Evolutionary conservation across 2,113 vertebrate genomes (phyloP), one percentile per base, ranked within the genome.

Genomic region (Bubo scandiacus): DNA sequence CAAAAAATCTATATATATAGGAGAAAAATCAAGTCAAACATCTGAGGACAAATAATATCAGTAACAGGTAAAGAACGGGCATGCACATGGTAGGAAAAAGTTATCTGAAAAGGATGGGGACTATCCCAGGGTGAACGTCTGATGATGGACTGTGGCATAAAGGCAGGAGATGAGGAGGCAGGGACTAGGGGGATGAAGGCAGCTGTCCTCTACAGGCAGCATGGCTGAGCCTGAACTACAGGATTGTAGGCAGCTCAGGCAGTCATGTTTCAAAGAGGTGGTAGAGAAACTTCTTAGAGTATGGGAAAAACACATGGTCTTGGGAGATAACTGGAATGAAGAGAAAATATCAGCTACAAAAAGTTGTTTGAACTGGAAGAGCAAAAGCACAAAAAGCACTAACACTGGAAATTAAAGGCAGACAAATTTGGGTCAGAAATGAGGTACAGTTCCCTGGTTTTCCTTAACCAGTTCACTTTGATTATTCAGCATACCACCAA

Each of bases 221-320:
- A 34, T 0, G 1, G 58, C 29, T 84, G 29, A 90, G 55, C 30
- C 61, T 51, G 57, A 81, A 47, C 36, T 40, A n/a, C 57, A 75
- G 42, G 14, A 55, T 38, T 5, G 2, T 14, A 78, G 38, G 32
- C 43, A 88, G 57, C 0, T 2, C 6, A 1, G 11, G 55, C 20
- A 71, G 55, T 6, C 8, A 2, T 0, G 0, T 32, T 88, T 62
- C 71, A 30, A 57, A 79, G 47, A 59, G 12, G 12, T 0, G 0
- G 14, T 3, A 8, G 27, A 43, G 57, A 62, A 72, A 77, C 49
- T 70, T 73, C 81, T n/a, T 13, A 21, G 43, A 63, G 38, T 7
- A 45, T 1, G 4, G 23, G 54, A 47, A 74, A 92, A 81, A 51
- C 19, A 66, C 2, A 14, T 0, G 5, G 70, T 14, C 19, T 82